phyloP scores from a whole-genome alignment of 2,797 vertebrate species.

The Acanthornis magna region DNA sequence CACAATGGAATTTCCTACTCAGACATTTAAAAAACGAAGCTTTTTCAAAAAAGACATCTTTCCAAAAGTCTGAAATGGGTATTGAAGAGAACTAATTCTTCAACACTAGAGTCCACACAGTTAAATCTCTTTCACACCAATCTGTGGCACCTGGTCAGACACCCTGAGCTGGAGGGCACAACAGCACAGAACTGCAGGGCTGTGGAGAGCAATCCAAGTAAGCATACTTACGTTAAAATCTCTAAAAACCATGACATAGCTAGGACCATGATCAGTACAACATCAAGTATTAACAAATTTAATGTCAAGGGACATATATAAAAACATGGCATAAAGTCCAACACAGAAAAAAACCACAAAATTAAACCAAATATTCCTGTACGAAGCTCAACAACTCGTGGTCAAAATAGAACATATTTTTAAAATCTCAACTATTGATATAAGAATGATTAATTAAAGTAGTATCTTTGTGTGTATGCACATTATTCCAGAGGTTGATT shows the following conservation, averaged over 20 bases:
- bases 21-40: background rate
- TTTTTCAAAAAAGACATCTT: background rate
- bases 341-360: background rate
- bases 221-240: background rate
- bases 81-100: background rate
- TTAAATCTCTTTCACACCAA: background rate
- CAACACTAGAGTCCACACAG: background rate
- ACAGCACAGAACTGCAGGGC: background rate
- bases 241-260: background rate
- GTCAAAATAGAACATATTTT: background rate
- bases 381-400: background rate
- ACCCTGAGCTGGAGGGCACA: background rate
- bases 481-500: background rate
- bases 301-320: background rate
- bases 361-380: background rate
- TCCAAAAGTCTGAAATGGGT: background rate
- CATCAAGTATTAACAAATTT: background rate
- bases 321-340: background rate
- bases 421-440: background rate
- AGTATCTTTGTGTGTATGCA: background rate
- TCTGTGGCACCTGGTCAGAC: background rate
- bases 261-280: background rate
- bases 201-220: background rate
- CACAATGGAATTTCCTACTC: background rate
- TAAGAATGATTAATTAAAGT: background rate